Conservation (phyloP, 2,113 vertebrate genomes). For the Ahaetulla prasina region DNA sequence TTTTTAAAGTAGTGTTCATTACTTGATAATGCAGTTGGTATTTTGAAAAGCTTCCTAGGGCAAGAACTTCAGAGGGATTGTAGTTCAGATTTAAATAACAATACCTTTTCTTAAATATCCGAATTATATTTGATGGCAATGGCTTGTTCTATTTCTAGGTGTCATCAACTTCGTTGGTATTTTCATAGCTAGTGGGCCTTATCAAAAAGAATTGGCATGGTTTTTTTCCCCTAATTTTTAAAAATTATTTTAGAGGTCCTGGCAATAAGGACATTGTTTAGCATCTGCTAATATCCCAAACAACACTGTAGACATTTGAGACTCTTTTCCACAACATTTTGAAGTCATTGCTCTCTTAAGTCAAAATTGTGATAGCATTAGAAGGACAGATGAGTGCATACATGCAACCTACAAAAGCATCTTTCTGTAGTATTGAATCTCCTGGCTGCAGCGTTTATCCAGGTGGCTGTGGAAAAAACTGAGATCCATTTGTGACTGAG, state of each 20-base stretch:
- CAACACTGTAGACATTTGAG: background rate
- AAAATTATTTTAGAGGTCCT: background rate
- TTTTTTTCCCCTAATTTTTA: background rate
- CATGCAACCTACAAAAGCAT: background rate
- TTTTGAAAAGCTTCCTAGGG: background rate
- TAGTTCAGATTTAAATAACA: background rate
- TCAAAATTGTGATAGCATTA: background rate
- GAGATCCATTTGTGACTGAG: background rate
- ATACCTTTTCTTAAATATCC: background rate
- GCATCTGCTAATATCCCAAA: background rate
- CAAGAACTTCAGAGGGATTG: background rate
- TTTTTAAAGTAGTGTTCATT: background rate
- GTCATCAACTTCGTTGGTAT: background rate
- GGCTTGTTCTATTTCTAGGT: background rate
- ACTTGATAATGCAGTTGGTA: background rate
- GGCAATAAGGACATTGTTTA: background rate
- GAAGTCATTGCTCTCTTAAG: background rate
- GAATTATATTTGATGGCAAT: background rate
- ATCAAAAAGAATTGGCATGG: background rate
- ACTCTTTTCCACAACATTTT: background rate
- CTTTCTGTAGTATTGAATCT: background rate
- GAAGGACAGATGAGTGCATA: background rate
- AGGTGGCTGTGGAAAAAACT: background rate
- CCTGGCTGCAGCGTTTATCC: background rate
- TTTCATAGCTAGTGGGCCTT: background rate